phyloP scores from a whole-genome alignment of 2,888 invertebrate species.

The Melieria omissa region DNA sequence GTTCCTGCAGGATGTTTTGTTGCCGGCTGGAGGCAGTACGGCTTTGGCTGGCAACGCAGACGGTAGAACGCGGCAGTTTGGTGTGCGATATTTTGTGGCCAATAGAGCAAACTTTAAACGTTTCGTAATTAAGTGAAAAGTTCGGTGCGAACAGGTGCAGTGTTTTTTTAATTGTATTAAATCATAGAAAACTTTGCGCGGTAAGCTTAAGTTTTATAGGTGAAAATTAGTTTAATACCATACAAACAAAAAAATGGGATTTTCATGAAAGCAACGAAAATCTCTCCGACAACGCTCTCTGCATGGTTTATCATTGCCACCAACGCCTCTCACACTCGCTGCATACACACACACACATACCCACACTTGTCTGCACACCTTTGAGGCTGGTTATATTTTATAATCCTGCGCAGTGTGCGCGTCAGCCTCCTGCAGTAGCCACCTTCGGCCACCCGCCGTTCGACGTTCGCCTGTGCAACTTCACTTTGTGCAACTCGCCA shows the following conservation, averaged over 20 bases:
- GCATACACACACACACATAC: background rate
- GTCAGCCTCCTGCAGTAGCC: background rate
- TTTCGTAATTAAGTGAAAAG: no score
- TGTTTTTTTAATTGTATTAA: no score
- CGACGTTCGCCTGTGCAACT: background rate
- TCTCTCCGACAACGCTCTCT: background rate
- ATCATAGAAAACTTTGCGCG: no score
- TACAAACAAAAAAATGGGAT: background rate
- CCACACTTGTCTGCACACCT: constrained; percentile 16
- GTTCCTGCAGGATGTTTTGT: constrained; percentile 26
- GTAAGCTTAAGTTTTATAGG: no score
- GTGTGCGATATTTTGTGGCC: constrained; percentile 4
- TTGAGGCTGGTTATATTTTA: constrained; percentile 30
- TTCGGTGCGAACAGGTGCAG: no score
- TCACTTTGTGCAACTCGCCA: constrained; percentile 7
- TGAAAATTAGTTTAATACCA: background rate
- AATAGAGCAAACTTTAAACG: no score
- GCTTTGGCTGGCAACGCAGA: constrained; percentile 33
- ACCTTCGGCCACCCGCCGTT: constrained; percentile 9
- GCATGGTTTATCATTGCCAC: background rate
- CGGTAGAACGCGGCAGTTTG: constrained; percentile 22
- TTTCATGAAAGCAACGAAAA: background rate
- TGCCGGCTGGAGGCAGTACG: constrained; percentile 31
- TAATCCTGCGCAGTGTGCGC: constrained; percentile 38
- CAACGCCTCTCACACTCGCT: background rate